Evolutionary conservation across 2,888 invertebrate genomes (phyloP), one percentile per base, ranked within the genome.

Genomic region (Hyposoter didymator): DNA sequence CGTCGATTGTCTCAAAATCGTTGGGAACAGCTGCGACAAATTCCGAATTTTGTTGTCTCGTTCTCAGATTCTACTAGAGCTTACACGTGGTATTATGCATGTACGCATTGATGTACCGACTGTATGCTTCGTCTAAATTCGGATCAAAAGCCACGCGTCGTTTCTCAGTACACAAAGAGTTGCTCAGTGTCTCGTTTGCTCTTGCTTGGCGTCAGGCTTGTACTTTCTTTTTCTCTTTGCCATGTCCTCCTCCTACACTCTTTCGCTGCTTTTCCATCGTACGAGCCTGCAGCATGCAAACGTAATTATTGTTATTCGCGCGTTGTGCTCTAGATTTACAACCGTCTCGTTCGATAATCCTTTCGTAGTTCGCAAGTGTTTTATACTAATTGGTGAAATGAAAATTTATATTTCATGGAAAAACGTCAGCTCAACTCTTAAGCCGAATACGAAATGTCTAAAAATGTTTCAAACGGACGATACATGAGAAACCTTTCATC

Each of bases 1-100:
- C 87, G 85, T 86, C 87, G 88, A 90, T 90, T 89, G 88, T 89
- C 84, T 72, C 86, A 78, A 76, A 76, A 85, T 88, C 84, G 87
- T 88, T 89, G 87, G 87, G 87, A 90, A 88, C 89, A 87, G 87
- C 70, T 82, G 84, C 87, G 87, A 90, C 90, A 89, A 89, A 90
- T 90, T 86, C 86, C 72, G 43, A 83, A 73, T 59, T 59, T 59
- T 59, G 80, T 73, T 72, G 55, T 81, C 85, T 89, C 84, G 83
- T 84, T 82, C 79, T 79, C 73, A 82, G 70, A 83, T 76, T 83
- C 62, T 52, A 70, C 32, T 47, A 32, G n/a, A 43, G 64, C 22
- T 52, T 59, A 78, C 22, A 52, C 64, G 39, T 70, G 39, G 45
- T 32, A 59, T 35, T 69, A 45, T 70, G 70, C 28, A n/a, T 66